Base-by-base conservation (phyloP, 2,888 invertebrate species). In the Cynaeus angustus region DNA sequence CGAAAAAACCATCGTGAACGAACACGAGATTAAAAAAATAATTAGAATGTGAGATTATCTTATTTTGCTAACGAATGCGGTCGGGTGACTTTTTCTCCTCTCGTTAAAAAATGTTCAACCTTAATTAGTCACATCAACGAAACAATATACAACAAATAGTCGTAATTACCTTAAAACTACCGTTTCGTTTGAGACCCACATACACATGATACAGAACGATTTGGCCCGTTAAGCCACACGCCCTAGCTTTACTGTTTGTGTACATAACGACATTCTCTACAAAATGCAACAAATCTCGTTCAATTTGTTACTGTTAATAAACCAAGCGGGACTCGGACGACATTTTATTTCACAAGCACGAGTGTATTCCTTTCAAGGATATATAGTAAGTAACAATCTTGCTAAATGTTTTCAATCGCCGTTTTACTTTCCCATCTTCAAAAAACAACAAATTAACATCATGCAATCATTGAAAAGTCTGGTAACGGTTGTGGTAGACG, bases 151-250 rank as follows among this genome's bases (percentile, higher is more conserved):
- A 67, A 64, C 64, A 68, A 68, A 61, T 61, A 61, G 53, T 59
- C 41, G 48, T 66, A 72, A 72, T 72, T 66, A 48, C 62, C 55
- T 69, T 21, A 43, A 70, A 72, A 70, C 64, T 70, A 72, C 72
- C 72, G 72, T 70, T 71, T 38, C 33, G 30, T 59, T 33, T 46
- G 55, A 69, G 70, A 67, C 72, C 70, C 72, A 72, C 72, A 72
- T 70, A 69, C 56, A 58, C 48, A 58, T 33, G 61, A 38, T 55
- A 56, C 53, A 68, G 62, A 62, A 72, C 59, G 68, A 72, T 70
- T 62, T 37, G 61, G 62, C 52, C 72, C 72, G 72, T 72, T 72
- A 72, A 52, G 21, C 65, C 45, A 43, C 64, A 69, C 72, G 72
- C 72, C 69, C 72, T 66, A 62, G 14, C 30, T 52, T 16, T 62